Evolutionary conservation across 2,888 invertebrate species (phyloP), one percentile per base, ranked within the genome.

Genomic region (Barypeithes pellucidus): DNA sequence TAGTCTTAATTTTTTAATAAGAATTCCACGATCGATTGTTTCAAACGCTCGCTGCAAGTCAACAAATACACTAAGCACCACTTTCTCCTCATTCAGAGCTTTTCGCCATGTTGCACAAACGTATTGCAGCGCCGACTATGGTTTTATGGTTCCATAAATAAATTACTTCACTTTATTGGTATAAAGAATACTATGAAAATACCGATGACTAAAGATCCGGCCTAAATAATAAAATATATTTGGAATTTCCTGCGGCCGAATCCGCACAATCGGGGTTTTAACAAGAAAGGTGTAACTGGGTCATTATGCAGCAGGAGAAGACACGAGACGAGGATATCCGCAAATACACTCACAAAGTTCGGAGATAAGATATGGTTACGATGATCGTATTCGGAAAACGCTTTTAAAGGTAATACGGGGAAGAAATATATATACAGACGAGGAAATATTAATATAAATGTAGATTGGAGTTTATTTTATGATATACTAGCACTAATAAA

Each of bases 281-380:
- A 16, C 43, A 43, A 61, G 61, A 61, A 61, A 24, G 43, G 22
- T 61, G 45, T 61, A 45, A 41, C 61, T 61, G 11, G 61, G 61
- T 61, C 61, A 45, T 20, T 22, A 16, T 61, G 45, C 43, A 61
- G 33, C 54, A 57, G 61, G 22, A 41, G 43, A 60, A 60, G 61
- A 61, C 43, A 9, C 14, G 24, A 61, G 61, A 61, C 61, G 61
- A 45, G 61, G 61, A 61, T 61, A 61, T 61, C 61, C 61, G 61
- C 61, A 29, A 14, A 33, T 57, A 57, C n/a, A 33, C 14, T 11
- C 24, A 57, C 2, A 50, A 24, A 12, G n/a, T 16, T 12, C 11
- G 9, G n/a, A 57, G 54, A 57, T 57, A 57, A 57, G 54, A 50
- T 50, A 47, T 50, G 22, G 50, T 22, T 22, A 50, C 7, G 11